Evolutionary conservation across 2,888 invertebrate species (phyloP).

Genomic region (Ferrisia virgata): DNA sequence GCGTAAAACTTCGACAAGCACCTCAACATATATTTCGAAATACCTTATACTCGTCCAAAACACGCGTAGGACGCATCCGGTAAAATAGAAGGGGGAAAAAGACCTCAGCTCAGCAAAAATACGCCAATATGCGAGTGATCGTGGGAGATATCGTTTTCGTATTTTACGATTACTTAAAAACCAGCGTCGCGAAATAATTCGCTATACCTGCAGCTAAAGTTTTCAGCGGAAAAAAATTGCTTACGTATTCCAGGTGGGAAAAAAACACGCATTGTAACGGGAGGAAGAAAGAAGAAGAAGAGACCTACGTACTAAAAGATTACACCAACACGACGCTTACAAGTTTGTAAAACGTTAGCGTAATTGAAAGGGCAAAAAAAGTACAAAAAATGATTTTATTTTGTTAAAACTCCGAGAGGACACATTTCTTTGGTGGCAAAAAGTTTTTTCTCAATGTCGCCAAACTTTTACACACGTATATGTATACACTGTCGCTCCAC

Average conservation of each 20-base stretch:
- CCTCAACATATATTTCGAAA: neutral
- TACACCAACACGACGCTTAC: neutral
- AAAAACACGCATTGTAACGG: neutral
- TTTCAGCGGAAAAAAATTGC: neutral
- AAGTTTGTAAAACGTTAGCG: neutral
- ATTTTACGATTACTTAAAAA: neutral
- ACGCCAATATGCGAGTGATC: neutral
- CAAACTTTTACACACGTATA: neutral
- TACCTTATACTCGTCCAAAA: neutral
- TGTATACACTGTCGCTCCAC: too few relatives aligned
- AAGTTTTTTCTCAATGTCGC: neutral
- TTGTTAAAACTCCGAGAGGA: neutral
- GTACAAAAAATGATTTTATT: neutral
- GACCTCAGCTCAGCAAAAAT: neutral
- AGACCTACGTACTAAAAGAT: neutral
- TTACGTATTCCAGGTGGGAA: neutral
- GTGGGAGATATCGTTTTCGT: constrained; percentile 1
- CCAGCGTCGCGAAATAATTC: neutral
- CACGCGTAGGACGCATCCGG: neutral
- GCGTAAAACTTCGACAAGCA: neutral
- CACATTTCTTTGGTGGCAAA: neutral
- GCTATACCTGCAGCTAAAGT: neutral
- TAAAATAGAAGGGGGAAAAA: neutral
- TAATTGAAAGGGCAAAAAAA: neutral
- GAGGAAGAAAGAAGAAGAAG: neutral